These are phyloP conservation scores for Drosophila oshimai DNA, from an alignment of 1,140 invertebrate genomes.

Conservation along the genomic window DNA sequence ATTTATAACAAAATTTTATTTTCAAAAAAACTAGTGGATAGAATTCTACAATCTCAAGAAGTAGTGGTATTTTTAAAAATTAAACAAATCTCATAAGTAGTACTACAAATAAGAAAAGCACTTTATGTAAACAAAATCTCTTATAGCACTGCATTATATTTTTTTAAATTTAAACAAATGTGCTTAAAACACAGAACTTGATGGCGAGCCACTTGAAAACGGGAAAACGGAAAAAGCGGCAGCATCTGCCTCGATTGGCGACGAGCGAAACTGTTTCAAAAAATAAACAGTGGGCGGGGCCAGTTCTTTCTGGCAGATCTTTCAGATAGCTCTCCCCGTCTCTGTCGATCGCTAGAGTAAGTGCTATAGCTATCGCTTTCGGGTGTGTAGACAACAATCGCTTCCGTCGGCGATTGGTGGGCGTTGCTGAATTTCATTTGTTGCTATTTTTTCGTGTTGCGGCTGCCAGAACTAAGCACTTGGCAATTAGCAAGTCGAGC, in stretches of 20 bases:
- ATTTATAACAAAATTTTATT: too few relatives aligned
- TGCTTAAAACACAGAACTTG: conserved; percentile 45
- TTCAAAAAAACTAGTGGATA: too few relatives aligned
- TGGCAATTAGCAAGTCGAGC: conserved; percentile 73
- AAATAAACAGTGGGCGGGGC: conserved; percentile 33
- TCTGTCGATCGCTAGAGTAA: conserved; percentile 9
- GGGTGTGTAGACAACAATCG: conserved; percentile 30
- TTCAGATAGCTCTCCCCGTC: conserved; percentile 14
- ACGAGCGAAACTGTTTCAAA: conserved; percentile 11
- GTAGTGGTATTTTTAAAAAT: too few relatives aligned
- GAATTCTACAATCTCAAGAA: too few relatives aligned
- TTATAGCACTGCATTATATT: too few relatives aligned
- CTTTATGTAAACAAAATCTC: too few relatives aligned
- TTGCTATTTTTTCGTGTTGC: conserved; percentile 6
- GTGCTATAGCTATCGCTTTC: conserved; percentile 28
- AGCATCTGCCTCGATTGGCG: conserved; percentile 28
- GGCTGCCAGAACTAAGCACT: conserved; percentile 51
- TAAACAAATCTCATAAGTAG: too few relatives aligned
- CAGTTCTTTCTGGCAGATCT: conserved; percentile 1
- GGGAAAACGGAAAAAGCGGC: background rate
- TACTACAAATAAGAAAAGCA: too few relatives aligned
- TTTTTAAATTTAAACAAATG: conserved; percentile 4
- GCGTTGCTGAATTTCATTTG: conserved; percentile 19
- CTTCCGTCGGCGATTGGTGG: conserved; percentile 27
- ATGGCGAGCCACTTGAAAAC: conserved; percentile 26